These are phyloP conservation scores for Cherax destructor DNA, from an alignment of 1,140 invertebrate species.

Conservation along the genomic window DNA sequence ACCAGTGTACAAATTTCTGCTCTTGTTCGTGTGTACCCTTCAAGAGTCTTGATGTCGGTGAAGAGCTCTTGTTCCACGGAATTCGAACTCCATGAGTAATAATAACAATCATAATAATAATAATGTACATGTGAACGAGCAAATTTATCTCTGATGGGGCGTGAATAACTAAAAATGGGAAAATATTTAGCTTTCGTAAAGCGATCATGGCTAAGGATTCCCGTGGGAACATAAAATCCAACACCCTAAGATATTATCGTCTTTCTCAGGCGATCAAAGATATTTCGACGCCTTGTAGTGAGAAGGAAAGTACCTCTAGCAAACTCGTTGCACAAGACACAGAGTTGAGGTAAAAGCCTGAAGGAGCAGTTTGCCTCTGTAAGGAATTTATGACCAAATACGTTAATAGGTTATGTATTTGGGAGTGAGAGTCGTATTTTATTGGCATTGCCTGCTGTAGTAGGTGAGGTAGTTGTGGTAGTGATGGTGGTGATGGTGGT, in stretches of 20 bases:
- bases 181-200: background rate
- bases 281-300: conserved; percentile 3
- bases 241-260: conserved; percentile 27
- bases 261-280: conserved; percentile 13
- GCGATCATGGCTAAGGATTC: conserved; percentile 16
- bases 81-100: too few relatives aligned
- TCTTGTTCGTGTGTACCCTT: too few relatives aligned
- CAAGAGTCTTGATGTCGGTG: too few relatives aligned
- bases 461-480: conserved; percentile 6
- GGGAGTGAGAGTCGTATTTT: conserved; percentile 14
- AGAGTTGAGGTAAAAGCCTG: background rate
- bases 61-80: too few relatives aligned
- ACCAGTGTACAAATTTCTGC: too few relatives aligned
- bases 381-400: conserved; percentile 34
- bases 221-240: conserved; percentile 4
- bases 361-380: background rate
- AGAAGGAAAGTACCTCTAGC: background rate
- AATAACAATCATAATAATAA: too few relatives aligned
- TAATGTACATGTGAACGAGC: too few relatives aligned
- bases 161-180: conserved; percentile 7
- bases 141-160: background rate
- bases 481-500: background rate
- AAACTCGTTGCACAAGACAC: background rate
- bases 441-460: background rate
- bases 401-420: conserved; percentile 37